Evolutionary conservation across 1,140 invertebrate genomes (phyloP).

Genomic region (Ostrea denselamellosa): DNA sequence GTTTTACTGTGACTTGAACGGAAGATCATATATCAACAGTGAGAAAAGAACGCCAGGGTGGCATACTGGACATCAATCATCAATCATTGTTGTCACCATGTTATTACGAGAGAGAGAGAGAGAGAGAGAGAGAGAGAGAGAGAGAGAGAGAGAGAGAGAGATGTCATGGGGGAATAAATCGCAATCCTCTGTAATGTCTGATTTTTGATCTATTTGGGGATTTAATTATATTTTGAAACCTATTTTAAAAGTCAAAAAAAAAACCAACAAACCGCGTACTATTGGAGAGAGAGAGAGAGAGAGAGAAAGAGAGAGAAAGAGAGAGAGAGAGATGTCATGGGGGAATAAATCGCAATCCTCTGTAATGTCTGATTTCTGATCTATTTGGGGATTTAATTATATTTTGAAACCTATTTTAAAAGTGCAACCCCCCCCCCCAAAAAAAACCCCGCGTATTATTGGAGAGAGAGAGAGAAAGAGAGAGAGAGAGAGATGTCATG

Average conservation of each 20-base stretch:
- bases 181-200: neutral
- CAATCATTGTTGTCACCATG: neutral
- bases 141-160: neutral
- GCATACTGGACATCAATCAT: neutral
- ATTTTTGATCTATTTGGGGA: no score
- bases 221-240: no score
- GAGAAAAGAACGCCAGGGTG: neutral
- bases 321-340: neutral
- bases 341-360: neutral
- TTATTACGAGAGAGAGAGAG: neutral
- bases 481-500: neutral
- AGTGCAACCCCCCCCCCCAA: no score
- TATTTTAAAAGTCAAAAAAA: neutral
- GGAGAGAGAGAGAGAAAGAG: neutral
- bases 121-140: slow-evolving; percentile 2
- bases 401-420: neutral
- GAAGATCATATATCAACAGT: neutral
- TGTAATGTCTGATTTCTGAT: no score
- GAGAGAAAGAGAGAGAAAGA: neutral
- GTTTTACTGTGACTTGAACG: neutral
- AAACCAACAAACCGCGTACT: no score
- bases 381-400: no score
- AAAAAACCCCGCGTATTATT: no score
- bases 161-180: neutral
- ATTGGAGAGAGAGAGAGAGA: neutral